Base-by-base conservation (phyloP, 2,888 invertebrate genomes). In the Drosophila suboccidentalis region DNA sequence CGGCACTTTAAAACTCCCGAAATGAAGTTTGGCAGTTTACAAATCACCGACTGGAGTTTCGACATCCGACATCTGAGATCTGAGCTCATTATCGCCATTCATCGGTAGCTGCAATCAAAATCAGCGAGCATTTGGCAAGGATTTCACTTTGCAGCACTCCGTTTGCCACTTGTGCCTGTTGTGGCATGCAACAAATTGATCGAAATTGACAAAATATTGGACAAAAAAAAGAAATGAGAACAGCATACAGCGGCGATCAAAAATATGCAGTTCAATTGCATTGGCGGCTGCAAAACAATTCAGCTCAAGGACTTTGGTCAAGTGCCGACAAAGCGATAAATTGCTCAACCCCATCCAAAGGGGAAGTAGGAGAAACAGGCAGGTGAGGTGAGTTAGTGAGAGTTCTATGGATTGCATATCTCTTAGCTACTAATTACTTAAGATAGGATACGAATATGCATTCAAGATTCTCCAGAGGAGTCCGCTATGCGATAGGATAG, bases 221-320 rank as follows among this genome's bases (percentile, higher is more conserved):
- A 47, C 46, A 73, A 68, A 61, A 58, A 66, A 67, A 73, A 68
- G 60, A 58, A 66, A 67, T 55, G 51, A 60, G 67, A 71, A 58
- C 60, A 59, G 51, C 46, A 72, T 46, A 65, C 65, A 50, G 36
- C 62, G 49, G 46, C 68, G 71, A 49, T 62, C 71, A 43, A 50
- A 82, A 87, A 61, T 84, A 87, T 81, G 88, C 90, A 90, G 89
- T 82, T 90, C 91, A 83, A 89, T 90, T 84, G 84, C 87, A 82
- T 63, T 66, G 73, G 68, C 75, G 75, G 76, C 74, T 82, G 82
- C 74, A 74, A 72, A 47, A 58, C 77, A 81, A 90, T 90, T 80
- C 83, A 77, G 80, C 76, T 83, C 87, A 90, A 90, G 91, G 90
- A 90, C 88, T 89, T 83, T 67, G 57, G 62, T 53, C 69, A 75